A percentile compares a stretch with the other conserved stretches of the same genome.
Conservation (phyloP, 2,113 vertebrate species). For the Pantherophis guttatus region DNA sequence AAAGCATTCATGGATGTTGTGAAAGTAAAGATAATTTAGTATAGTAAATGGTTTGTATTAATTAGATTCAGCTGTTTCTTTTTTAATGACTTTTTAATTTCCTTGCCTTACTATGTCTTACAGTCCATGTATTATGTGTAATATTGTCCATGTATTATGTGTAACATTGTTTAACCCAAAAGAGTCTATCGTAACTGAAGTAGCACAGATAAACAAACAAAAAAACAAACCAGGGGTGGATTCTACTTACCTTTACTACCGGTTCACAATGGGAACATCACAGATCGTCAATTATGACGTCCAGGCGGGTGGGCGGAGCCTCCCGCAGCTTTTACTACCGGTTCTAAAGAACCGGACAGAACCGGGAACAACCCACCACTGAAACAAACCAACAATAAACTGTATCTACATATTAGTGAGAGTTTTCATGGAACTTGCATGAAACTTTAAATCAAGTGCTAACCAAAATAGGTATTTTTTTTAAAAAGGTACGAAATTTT, state of each 20-base stretch:
- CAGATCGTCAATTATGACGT: too few species aligned
- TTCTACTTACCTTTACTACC: too few species aligned
- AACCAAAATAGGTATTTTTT: neutral
- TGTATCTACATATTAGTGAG: neutral
- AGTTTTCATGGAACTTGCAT: neutral
- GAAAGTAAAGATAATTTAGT: neutral
- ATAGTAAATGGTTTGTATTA: neutral
- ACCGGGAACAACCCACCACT: too few species aligned
- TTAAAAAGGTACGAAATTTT: neutral
- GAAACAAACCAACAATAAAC: neutral
- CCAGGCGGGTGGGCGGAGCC: too few species aligned
- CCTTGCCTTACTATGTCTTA: neutral
- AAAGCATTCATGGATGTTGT: neutral
- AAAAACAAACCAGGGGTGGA: too few species aligned
- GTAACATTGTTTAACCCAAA: neutral
- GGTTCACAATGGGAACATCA: too few species aligned
- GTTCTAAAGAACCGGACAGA: too few species aligned
- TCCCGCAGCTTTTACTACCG: too few species aligned
- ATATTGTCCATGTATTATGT: neutral
- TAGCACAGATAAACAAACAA: neutral
- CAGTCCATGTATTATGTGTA: neutral
- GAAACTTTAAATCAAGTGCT: neutral
- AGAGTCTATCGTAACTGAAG: neutral
- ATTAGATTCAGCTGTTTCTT: neutral
- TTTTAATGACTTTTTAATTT: neutral